phyloP scores from a whole-genome alignment of 2,113 vertebrate species.

The Phodopus roborovskii region DNA sequence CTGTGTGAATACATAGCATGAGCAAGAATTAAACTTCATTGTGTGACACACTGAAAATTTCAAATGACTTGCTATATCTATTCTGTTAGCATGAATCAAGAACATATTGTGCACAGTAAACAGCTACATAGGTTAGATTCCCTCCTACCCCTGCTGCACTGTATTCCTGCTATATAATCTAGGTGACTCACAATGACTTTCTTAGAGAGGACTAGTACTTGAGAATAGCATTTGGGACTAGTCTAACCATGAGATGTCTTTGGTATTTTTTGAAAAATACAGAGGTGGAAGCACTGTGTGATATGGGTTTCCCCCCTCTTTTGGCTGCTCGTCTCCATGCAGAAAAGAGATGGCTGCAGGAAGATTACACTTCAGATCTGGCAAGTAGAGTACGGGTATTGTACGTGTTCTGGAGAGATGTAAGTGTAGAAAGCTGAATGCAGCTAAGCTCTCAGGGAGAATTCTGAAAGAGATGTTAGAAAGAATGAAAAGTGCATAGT shows the following conservation, averaged over 20 bases:
- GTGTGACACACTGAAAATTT: neutral
- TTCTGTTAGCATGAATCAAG: neutral
- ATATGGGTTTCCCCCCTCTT: neutral
- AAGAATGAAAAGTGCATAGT: neutral
- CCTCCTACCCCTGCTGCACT: neutral
- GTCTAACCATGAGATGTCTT: slow-evolving; percentile 5
- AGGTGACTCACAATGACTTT: neutral
- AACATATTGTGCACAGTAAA: neutral
- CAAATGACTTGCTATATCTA: neutral
- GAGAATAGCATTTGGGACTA: neutral
- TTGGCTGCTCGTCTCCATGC: neutral
- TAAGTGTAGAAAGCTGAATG: neutral
- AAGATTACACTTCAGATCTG: neutral
- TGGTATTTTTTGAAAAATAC: slow-evolving; percentile 19
- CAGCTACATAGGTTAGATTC: neutral
- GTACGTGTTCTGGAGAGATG: neutral
- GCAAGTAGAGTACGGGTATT: neutral
- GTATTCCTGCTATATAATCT: neutral
- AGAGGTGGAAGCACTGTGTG: neutral
- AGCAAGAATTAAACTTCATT: slow-evolving; percentile 16
- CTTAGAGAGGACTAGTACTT: neutral
- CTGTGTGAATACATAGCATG: neutral
- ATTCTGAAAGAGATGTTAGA: neutral
- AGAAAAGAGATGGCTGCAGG: neutral
- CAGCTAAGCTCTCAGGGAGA: neutral